These are phyloP conservation scores for Apodemia mormo DNA, from an alignment of 2,888 invertebrate genomes.

Conservation along the genomic window DNA sequence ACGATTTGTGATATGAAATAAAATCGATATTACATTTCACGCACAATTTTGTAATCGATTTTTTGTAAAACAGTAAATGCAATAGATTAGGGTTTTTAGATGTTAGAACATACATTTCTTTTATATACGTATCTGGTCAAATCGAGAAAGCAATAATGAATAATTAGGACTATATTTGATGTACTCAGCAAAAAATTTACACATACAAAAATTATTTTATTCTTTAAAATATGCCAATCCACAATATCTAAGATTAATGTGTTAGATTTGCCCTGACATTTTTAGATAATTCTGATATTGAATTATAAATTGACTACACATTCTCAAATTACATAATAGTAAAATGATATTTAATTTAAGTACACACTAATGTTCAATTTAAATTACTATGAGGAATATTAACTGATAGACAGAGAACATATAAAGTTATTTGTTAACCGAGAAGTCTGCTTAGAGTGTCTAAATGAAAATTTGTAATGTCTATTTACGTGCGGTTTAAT, in stretches of 20 bases:
- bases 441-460: no score
- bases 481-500: no score
- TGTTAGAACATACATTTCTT: constrained; percentile 1
- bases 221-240: neutral
- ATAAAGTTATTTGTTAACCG: no score
- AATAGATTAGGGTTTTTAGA: constrained; percentile 13
- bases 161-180: neutral
- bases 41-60: constrained; percentile 53
- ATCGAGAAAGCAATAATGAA: constrained; percentile 7
- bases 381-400: no score
- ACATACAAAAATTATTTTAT: neutral
- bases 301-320: no score
- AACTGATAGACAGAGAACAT: no score
- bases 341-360: no score
- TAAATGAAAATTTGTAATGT: no score
- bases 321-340: no score
- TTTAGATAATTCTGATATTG: no score
- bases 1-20: constrained; percentile 66
- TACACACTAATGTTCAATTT: no score
- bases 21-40: constrained; percentile 53
- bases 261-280: neutral
- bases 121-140: constrained; percentile 9
- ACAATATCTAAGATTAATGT: neutral
- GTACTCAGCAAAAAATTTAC: neutral
- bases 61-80: constrained; percentile 28